Evolutionary conservation across 2,888 invertebrate genomes (phyloP).

Genomic region (Torymus auratus): DNA sequence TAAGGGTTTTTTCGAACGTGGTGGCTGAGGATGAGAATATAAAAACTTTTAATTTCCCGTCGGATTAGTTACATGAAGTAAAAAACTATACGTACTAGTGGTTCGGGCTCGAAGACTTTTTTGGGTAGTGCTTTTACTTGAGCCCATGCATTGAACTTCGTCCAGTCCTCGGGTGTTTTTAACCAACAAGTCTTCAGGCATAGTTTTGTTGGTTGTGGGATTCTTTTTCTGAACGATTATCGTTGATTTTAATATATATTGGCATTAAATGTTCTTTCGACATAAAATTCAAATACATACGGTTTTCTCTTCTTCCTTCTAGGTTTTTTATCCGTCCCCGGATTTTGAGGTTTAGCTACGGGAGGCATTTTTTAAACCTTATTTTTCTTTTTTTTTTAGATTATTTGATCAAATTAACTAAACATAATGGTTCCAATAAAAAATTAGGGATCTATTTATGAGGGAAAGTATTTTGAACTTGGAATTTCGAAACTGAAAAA

Average conservation of each 20-base stretch:
- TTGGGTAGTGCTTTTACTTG: slow-evolving; percentile 64
- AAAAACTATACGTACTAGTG: slow-evolving; percentile 58
- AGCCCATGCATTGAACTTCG: slow-evolving; percentile 67
- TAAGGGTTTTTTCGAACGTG: slow-evolving; percentile 60
- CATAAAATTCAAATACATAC: too few relatives aligned
- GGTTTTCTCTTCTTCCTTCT: neutral
- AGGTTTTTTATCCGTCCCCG: too few relatives aligned
- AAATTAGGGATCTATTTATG: too few relatives aligned
- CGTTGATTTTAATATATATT: too few relatives aligned
- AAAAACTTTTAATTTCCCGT: too few relatives aligned
- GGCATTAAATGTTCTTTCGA: too few relatives aligned
- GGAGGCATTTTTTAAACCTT: slow-evolving; percentile 24
- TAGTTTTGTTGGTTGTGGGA: slow-evolving; percentile 18
- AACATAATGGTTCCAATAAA: too few relatives aligned
- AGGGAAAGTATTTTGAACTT: neutral
- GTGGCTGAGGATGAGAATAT: too few relatives aligned
- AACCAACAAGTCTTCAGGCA: slow-evolving; percentile 64
- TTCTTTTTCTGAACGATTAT: slow-evolving; percentile 33
- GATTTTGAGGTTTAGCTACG: neutral
- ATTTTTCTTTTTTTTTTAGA: slow-evolving; percentile 8
- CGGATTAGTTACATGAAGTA: neutral
- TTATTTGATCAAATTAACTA: neutral
- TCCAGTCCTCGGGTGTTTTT: slow-evolving; percentile 67
- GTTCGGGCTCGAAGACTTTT: slow-evolving; percentile 63
- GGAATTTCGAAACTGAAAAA: neutral